These are phyloP conservation scores for Penelope pileata DNA, from an alignment of 2,113 vertebrate genomes.

Conservation along the genomic window DNA sequence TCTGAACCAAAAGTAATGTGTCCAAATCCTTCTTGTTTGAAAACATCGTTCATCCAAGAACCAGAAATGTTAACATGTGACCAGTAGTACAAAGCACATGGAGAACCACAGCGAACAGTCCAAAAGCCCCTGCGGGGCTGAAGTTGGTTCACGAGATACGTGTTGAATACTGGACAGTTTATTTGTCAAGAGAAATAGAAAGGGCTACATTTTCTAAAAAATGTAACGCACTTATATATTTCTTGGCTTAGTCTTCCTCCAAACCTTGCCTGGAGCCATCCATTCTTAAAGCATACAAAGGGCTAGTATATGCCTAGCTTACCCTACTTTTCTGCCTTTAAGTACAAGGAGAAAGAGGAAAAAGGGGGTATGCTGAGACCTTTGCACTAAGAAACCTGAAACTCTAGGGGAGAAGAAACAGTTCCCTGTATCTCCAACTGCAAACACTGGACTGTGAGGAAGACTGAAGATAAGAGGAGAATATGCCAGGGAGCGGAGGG, in stretches of 20 bases:
- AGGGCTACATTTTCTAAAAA: neutral
- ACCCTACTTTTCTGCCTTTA: neutral
- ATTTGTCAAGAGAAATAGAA: neutral
- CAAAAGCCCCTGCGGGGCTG: constrained; percentile 5
- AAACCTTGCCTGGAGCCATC: constrained; percentile 6
- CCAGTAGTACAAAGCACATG: neutral
- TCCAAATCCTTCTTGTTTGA: constrained; percentile 47
- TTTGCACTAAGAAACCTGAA: neutral
- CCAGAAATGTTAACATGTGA: constrained; percentile 41
- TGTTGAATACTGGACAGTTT: constrained; percentile 19
- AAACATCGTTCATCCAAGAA: constrained; percentile 47
- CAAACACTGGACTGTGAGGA: neutral
- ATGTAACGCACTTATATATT: neutral
- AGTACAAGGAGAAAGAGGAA: neutral
- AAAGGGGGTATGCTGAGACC: neutral
- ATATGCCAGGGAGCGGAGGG: neutral
- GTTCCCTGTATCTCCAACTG: neutral
- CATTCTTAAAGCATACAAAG: neutral
- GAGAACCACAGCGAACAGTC: constrained; percentile 22
- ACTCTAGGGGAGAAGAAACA: neutral
- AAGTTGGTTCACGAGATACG: neutral
- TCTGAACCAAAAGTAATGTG: constrained; percentile 36
- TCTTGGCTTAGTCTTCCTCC: neutral
- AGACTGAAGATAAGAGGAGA: neutral
- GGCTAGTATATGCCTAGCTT: neutral